Percentiles rank a stretch among this genome's conserved stretches.
Evolutionary conservation across 1,140 invertebrate species (phyloP).

Genomic region (Orchesella cincta): DNA sequence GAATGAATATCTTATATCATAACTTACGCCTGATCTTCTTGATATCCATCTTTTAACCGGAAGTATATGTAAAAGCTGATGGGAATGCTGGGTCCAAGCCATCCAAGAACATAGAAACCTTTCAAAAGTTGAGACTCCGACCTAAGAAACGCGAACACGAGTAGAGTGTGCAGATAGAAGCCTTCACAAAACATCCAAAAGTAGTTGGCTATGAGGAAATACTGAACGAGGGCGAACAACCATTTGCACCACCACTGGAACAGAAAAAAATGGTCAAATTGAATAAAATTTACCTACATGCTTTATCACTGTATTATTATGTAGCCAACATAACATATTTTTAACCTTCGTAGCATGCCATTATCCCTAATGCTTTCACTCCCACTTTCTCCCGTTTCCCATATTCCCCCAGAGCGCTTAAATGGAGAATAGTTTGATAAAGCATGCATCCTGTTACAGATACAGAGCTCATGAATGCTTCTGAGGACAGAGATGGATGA

Average conservation of each 20-base stretch:
- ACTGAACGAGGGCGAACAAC: constrained; percentile 60
- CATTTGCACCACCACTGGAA: constrained; percentile 56
- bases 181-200: constrained; percentile 61
- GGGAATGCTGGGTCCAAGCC: constrained; percentile 56
- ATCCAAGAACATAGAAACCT: constrained; percentile 62
- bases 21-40: constrained; percentile 40
- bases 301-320: no score
- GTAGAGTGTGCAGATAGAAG: constrained; percentile 62
- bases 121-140: constrained; percentile 59
- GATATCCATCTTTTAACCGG: constrained; percentile 42
- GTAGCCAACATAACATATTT: no score
- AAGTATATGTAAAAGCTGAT: constrained; percentile 52
- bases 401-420: no score
- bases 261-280: not conserved
- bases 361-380: no score
- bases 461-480: no score
- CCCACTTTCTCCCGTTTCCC: no score
- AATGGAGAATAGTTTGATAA: no score
- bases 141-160: constrained; percentile 60
- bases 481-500: no score
- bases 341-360: no score
- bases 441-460: no score
- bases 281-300: no score
- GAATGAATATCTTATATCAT: not conserved
- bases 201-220: constrained; percentile 62